Evolutionary conservation across 2,888 invertebrate species (phyloP).

Genomic region (Galerucella calmariensis): DNA sequence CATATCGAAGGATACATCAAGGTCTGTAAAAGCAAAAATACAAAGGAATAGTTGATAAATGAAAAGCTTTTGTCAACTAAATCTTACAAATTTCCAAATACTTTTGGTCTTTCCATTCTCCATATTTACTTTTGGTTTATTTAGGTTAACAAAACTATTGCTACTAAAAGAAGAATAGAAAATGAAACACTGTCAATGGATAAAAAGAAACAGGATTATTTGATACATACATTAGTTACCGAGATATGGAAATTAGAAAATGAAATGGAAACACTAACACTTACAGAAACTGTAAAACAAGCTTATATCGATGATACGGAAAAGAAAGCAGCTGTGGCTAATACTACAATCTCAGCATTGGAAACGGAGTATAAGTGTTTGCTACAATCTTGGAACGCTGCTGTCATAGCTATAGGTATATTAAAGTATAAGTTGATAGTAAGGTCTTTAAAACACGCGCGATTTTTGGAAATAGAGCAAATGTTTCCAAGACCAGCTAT

Average conservation of each 20-base stretch:
- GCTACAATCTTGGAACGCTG: neutral
- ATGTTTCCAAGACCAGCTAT: neutral
- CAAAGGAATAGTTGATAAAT: no score
- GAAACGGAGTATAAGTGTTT: constrained; percentile 7
- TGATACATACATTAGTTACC: neutral
- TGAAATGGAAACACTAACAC: constrained; percentile 4
- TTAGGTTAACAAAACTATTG: constrained; percentile 7
- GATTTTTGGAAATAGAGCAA: no score
- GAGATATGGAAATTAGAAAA: constrained; percentile 9
- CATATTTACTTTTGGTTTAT: neutral
- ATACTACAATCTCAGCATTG: neutral
- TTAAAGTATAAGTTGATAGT: no score
- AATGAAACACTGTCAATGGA: neutral
- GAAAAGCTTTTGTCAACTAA: no score
- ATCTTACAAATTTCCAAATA: no score
- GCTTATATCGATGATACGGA: constrained; percentile 1
- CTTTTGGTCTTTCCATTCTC: neutral
- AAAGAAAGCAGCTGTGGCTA: neutral
- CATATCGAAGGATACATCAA: neutral
- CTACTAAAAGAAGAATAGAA: neutral
- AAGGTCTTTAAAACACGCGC: no score
- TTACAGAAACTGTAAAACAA: neutral
- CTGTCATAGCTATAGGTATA: neutral
- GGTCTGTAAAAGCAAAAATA: neutral
- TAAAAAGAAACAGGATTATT: constrained; percentile 12